These are phyloP conservation scores for Diplodus sargus DNA, from an alignment of 2,797 vertebrate species.

Conservation along the genomic window DNA sequence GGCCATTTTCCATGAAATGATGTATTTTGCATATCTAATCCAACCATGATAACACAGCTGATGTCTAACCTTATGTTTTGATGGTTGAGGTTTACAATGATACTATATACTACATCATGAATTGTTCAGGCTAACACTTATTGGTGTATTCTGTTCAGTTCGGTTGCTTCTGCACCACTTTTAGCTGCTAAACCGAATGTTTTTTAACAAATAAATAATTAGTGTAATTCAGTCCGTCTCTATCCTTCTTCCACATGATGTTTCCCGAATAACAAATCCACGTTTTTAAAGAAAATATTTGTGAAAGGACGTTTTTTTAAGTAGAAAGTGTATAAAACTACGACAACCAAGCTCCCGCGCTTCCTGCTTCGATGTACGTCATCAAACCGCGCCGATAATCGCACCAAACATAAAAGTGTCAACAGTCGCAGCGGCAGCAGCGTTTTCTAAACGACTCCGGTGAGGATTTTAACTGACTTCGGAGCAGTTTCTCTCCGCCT, in stretches of 20 bases:
- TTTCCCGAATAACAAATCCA: not conserved
- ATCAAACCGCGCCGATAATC: conserved; percentile 60
- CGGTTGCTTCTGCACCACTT: no score
- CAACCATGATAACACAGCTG: no score
- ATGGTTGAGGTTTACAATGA: no score
- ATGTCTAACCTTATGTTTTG: no score
- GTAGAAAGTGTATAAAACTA: conserved; percentile 29
- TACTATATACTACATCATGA: no score
- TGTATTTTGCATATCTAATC: no score
- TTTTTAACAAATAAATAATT: not conserved
- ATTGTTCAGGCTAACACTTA: no score
- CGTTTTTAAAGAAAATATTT: not conserved
- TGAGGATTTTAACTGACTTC: conserved; percentile 16
- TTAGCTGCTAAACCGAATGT: not conserved
- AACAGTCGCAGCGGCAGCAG: accelerated
- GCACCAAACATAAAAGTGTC: not conserved
- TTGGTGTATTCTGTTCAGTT: no score
- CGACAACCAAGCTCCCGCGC: conserved; percentile 17
- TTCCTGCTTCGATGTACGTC: not conserved
- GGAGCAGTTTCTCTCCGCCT: accelerated
- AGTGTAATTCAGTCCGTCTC: no score
- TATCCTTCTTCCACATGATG: not conserved
- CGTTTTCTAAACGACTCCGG: conserved; percentile 4
- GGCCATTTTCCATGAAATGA: no score
- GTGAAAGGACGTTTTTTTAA: accelerated